A percentile compares a stretch with the other conserved stretches of the same genome.
Evolutionary conservation across 2,888 invertebrate genomes (phyloP).

Genomic region (Leptodirus hochenwartii): DNA sequence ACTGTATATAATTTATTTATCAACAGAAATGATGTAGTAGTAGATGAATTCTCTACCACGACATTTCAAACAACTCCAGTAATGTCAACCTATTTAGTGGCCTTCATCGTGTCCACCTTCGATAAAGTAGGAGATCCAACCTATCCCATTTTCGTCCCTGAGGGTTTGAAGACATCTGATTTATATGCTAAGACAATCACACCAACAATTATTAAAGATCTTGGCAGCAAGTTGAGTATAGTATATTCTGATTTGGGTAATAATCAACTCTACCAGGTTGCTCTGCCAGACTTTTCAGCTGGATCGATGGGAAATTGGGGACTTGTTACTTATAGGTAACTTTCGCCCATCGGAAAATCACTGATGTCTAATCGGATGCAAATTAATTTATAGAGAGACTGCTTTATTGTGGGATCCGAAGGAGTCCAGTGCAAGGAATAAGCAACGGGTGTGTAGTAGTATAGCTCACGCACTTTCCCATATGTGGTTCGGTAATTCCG

Average conservation of each 20-base stretch:
- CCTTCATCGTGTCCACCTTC: conserved; percentile 68
- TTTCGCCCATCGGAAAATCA: not conserved
- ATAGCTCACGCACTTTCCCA: conserved; percentile 66
- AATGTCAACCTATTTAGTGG: conserved; percentile 79
- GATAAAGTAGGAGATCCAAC: conserved; percentile 17
- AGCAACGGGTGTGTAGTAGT: conserved; percentile 44
- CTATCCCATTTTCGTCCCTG: too few species aligned
- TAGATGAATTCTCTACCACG: conserved; percentile 3
- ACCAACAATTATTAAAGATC: conserved; percentile 26
- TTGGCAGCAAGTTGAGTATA: conserved; percentile 21
- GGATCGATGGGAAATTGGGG: conserved; percentile 94
- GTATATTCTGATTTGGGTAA: conserved; percentile 27
- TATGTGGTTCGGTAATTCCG: conserved; percentile 66
- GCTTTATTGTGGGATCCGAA: conserved; percentile 30
- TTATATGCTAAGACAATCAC: conserved; percentile 30
- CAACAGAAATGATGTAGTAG: too few species aligned
- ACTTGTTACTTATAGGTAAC: conserved; percentile 56
- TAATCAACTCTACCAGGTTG: conserved; percentile 73
- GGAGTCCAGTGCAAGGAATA: conserved; percentile 34
- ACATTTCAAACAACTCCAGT: conserved; percentile 27
- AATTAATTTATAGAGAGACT: conserved; percentile 33
- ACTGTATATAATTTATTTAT: too few species aligned
- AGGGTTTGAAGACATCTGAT: too few species aligned
- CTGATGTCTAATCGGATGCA: not conserved
- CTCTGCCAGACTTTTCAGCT: conserved; percentile 64